phyloP scores from a whole-genome alignment of 53 echinoderm and acorn worm species.

The Astropecten irregularis region DNA sequence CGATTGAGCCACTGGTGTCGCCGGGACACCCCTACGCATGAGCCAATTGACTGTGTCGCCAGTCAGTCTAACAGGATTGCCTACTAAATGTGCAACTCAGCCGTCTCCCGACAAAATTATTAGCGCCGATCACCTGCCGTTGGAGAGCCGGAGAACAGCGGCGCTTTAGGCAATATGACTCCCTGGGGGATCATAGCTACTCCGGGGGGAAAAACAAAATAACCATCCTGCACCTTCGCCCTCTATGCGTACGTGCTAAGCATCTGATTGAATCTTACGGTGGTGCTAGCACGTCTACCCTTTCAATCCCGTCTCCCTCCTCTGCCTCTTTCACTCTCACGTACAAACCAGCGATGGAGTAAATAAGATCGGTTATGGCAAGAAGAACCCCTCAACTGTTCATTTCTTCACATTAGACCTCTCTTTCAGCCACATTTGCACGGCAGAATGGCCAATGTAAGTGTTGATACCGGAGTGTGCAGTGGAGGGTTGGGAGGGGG shows the following conservation, averaged over 20 bases:
- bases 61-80: conserved; percentile 56
- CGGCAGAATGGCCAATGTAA: conserved; percentile 6
- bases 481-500: no score
- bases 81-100: conserved; percentile 29
- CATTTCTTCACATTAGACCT: conserved; percentile 36
- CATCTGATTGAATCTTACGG: conserved; percentile 3
- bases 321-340: not conserved
- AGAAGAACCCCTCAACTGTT: not conserved
- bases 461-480: not conserved
- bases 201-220: not conserved
- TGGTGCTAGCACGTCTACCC: not conserved
- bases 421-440: conserved; percentile 41
- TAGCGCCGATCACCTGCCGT: conserved; percentile 47
- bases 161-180: not conserved
- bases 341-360: not conserved
- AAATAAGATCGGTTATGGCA: conserved; percentile 21
- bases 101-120: conserved; percentile 42
- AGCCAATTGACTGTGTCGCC: conserved; percentile 52
- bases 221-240: not conserved
- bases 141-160: conserved; percentile 23
- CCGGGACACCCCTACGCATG: not conserved
- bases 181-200: conserved; percentile 1
- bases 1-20: conserved; percentile 15
- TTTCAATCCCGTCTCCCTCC: not conserved
- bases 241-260: not conserved